Base-by-base conservation (phyloP, 1,140 invertebrate genomes). In the Solenopsis invicta region DNA sequence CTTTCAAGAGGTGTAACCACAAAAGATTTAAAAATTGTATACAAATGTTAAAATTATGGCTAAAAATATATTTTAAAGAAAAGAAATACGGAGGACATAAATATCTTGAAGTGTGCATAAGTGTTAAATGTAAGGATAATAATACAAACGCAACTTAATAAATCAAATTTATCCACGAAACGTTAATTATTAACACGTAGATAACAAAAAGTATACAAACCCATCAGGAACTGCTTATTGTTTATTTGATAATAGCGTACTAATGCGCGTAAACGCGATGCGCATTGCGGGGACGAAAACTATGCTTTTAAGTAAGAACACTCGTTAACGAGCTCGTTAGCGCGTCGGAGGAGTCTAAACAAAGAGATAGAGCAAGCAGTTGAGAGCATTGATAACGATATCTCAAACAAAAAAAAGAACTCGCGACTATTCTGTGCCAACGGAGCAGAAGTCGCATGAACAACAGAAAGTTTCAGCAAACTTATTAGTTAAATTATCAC, bases 251-350 rank as follows among this genome's bases (percentile, higher is more conserved):
- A 81, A 71, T 29, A 59, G 18, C 24, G 10, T 1, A 61, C 41
- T 24, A 29, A 72, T 48, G 54, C 5, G 18, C 41, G 54, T 75
- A 72, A 74, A 74, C 54, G 66, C 16, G 6, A 54, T 21, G n/a
- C 48, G 77, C 48, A 80, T 81, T 54, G 80, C 69, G 69, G n/a
- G 4, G 13, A 82, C 34, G 37, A 59, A 61, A 82, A 74, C 5
- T 48, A 48, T 6, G 67, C 54, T 84, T 74, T 84, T 74, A 74
- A 74, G 18, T 84, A 84, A 84, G 54, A 59, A 45, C 69, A 84
- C 37, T 62, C 54, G 41, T 84, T 84, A 84, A 84, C 80, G 54
- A 84, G 69, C 80, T 84, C 67, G 69, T 74, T 74, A 84, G 74
- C 80, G 54, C 24, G 69, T 29, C 54, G 54, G 0, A 74, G 41